phyloP scores from a whole-genome alignment of 2,113 vertebrate genomes.

The Heterocephalus glaber region DNA sequence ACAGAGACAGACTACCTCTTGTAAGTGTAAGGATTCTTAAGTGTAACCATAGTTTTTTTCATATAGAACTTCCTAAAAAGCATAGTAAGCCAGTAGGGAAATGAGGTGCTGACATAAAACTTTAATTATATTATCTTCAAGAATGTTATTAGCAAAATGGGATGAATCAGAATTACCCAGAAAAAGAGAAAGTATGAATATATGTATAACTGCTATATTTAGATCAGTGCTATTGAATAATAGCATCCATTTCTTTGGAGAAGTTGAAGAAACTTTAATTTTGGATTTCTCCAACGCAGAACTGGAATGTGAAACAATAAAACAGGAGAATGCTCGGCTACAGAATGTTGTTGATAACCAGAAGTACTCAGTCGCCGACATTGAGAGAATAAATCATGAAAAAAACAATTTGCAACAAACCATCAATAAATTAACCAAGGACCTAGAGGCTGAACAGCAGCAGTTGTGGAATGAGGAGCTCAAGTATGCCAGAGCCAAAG shows the following conservation, averaged over 20 bases:
- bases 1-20: not conserved
- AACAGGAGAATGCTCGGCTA: slow-evolving; percentile 90
- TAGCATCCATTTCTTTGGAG: slow-evolving; percentile 17
- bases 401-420: slow-evolving; percentile 93
- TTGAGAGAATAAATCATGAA: slow-evolving; percentile 95
- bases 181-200: not conserved
- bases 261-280: not conserved
- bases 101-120: not conserved
- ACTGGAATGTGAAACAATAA: slow-evolving; percentile 89
- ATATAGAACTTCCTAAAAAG: not conserved
- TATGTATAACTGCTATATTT: not conserved
- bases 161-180: not conserved
- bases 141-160: not conserved
- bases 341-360: slow-evolving; percentile 92
- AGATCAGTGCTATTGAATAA: not conserved
- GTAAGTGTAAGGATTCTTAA: not conserved
- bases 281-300: slow-evolving; percentile 82
- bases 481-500: slow-evolving; percentile 92
- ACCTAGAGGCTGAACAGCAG: slow-evolving; percentile 91
- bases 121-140: not conserved
- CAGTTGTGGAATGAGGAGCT: slow-evolving; percentile 96
- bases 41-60: slow-evolving; percentile 1
- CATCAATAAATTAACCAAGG: slow-evolving; percentile 89
- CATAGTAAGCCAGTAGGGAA: not conserved
- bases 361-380: slow-evolving; percentile 94